Base-by-base conservation (phyloP, 2,888 invertebrate genomes). In the Phengaris arion region DNA sequence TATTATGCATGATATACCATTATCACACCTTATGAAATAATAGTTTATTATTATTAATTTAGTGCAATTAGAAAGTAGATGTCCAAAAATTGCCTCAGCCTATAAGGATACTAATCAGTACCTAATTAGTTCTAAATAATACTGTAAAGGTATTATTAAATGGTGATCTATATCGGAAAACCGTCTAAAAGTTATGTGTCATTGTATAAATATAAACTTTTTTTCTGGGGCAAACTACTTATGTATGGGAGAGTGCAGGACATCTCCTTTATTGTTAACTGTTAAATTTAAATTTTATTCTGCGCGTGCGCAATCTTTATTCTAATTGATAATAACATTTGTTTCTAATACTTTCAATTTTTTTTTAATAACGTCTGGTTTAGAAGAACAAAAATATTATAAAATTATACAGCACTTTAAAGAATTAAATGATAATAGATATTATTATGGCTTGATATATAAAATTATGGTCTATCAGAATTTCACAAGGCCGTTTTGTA, bases 401-500 rank as follows among this genome's bases (percentile, higher is more conserved):
- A 35, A 64, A 64, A 64, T 22, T 64, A 64, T 64, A 22, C 22
- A 64, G 51, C 72, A 52, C 64, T 46, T 74, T 46, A 57, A 45
- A 46, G 45, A 15, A 64, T 48, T n/a, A 35, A 35, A 35, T 35
- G 35, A 12, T 74, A 48, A 57, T 64, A 48, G 57, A 64, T 48
- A 64, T 64, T 64, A 46, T 74, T 74, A 74, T 74, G 35, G 74
- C 57, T 48, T 48, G 48, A 10, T 46, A 45, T 74, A 74, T 64
- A 57, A 22, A 64, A 45, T 64, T 64, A 64, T 35, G 13, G 35
- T 12, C 64, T 45, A 64, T 64, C 64, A 64, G 13, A 64, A 64
- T 64, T 64, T 64, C 64, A 35, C 45, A 74, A 52, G 74, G 57
- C 55, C 45, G n/a, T 52, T 45, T 55, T 55, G 52, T 68, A 13